Evolutionary conservation across 2,888 invertebrate genomes (phyloP).

Genomic region (Ochlodes sylvanus): DNA sequence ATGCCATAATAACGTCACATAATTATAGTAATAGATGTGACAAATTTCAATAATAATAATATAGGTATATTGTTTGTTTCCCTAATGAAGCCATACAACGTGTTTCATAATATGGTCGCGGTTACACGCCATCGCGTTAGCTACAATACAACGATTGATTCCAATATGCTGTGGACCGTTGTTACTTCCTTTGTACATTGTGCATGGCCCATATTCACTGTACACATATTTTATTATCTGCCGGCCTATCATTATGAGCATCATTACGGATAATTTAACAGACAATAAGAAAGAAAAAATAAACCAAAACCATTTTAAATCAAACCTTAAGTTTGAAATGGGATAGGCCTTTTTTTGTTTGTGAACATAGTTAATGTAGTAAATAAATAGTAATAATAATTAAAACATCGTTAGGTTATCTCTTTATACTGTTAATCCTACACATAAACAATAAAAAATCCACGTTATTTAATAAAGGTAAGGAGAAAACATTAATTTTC

Average conservation of each 20-base stretch:
- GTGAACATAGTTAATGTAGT: no score
- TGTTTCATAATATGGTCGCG: constrained; percentile 23
- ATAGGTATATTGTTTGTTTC: constrained; percentile 12
- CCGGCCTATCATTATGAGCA: neutral
- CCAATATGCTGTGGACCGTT: constrained; percentile 9
- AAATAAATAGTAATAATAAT: no score
- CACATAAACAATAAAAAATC: no score
- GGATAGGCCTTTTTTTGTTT: no score
- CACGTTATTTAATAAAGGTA: no score
- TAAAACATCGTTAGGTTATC: no score
- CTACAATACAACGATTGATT: constrained; percentile 12
- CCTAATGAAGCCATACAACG: constrained; percentile 22
- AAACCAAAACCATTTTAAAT: neutral
- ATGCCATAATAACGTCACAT: neutral
- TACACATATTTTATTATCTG: neutral
- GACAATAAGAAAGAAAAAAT: neutral
- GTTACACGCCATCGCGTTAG: constrained; percentile 1
- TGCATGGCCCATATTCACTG: neutral
- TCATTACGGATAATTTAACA: neutral
- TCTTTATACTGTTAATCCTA: no score
- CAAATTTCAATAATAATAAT: constrained; percentile 20
- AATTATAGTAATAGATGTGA: constrained; percentile 4
- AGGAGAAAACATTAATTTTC: no score
- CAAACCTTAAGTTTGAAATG: no score
- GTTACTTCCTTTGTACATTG: constrained; percentile 15